phyloP scores from a whole-genome alignment of 2,888 invertebrate genomes.

The Acleris literana region DNA sequence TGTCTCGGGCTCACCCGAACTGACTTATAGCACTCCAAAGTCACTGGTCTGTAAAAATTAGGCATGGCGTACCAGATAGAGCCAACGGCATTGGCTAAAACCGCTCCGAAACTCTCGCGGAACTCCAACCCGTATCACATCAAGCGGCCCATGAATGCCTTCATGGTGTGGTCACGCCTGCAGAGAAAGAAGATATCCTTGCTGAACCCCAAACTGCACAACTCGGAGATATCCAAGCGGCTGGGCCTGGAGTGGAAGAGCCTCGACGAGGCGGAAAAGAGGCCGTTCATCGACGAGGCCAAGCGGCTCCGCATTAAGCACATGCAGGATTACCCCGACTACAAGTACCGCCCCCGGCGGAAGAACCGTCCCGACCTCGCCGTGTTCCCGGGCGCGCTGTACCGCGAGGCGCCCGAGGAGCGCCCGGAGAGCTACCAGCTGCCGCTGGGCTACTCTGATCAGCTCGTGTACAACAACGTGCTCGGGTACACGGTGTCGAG shows the following conservation, averaged over 20 bases:
- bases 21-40: background rate
- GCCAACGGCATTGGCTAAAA: constrained; percentile 51
- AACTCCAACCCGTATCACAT: constrained; percentile 88
- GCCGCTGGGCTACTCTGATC: constrained; percentile 66
- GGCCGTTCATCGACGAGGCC: constrained; percentile 95
- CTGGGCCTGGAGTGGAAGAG: constrained; percentile 94
- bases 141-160: constrained; percentile 98
- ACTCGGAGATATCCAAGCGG: constrained; percentile 91
- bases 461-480: constrained; percentile 75
- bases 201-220: constrained; percentile 91
- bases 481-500: constrained; percentile 70
- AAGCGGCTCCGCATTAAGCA: constrained; percentile 89
- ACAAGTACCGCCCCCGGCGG: constrained; percentile 87
- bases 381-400: constrained; percentile 55
- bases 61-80: constrained; percentile 68
- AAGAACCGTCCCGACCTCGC: constrained; percentile 82
- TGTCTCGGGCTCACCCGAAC: constrained; percentile 10
- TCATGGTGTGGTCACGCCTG: constrained; percentile 98
- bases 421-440: constrained; percentile 68
- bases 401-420: constrained; percentile 68
- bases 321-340: constrained; percentile 89
- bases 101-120: constrained; percentile 71
- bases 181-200: constrained; percentile 93
- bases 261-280: constrained; percentile 89
- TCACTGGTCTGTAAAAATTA: background rate